Evolutionary conservation across 2,113 vertebrate species (phyloP).

Genomic region (Cygnus atratus): DNA sequence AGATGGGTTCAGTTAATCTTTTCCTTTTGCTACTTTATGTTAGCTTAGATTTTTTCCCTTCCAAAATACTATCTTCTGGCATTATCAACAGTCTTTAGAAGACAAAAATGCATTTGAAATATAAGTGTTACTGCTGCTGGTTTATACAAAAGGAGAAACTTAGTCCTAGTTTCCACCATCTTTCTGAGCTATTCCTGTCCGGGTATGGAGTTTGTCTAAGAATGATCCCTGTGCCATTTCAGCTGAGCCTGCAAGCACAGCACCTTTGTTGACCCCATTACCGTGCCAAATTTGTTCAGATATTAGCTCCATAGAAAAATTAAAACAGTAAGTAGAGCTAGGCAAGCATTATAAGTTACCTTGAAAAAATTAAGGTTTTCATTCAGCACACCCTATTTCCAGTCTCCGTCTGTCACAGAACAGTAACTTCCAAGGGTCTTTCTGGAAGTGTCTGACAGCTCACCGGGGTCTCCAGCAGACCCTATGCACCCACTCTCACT

Average conservation of each 20-base stretch:
- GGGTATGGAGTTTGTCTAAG: background rate
- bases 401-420: background rate
- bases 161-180: background rate
- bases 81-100: background rate
- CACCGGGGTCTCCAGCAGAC: background rate
- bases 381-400: background rate
- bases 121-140: background rate
- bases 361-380: background rate
- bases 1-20: background rate
- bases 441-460: background rate
- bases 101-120: background rate
- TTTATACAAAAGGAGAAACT: background rate
- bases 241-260: background rate
- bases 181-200: background rate
- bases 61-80: background rate
- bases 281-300: background rate
- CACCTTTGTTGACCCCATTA: background rate
- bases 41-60: background rate
- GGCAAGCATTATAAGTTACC: background rate
- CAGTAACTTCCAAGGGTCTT: background rate
- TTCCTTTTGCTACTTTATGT: background rate
- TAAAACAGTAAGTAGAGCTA: background rate
- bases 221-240: background rate
- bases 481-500: accelerated
- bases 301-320: background rate